These are phyloP conservation scores for Lycopodina hypogea DNA, from an alignment of 37 sponge, comb jelly and placozoan species.

Conservation along the genomic window DNA sequence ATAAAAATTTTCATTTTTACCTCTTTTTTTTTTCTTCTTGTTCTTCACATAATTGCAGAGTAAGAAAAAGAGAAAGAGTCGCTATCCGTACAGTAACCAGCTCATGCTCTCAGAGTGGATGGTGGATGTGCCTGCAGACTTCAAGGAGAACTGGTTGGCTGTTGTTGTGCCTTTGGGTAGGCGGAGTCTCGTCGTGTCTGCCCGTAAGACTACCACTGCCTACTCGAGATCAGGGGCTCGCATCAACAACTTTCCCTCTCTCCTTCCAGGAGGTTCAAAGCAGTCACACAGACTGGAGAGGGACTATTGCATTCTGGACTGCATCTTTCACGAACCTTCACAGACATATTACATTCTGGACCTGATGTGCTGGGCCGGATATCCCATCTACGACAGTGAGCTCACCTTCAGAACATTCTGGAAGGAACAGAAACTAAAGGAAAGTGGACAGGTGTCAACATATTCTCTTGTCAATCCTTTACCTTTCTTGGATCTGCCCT, in stretches of 20 bases:
- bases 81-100: conserved; percentile 78
- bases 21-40: no score
- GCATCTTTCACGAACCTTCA: conserved; percentile 62
- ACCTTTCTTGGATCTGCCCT: conserved; percentile 43
- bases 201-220: conserved; percentile 66
- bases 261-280: conserved; percentile 84
- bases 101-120: conserved; percentile 97
- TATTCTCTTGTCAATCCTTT: conserved; percentile 56
- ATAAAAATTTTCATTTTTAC: no score
- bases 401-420: conserved; percentile 62
- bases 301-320: conserved; percentile 82
- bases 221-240: conserved; percentile 75
- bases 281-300: neutral
- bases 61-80: neutral
- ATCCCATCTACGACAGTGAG: conserved; percentile 87
- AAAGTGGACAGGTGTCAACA: conserved; percentile 14
- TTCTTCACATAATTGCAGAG: no score
- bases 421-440: conserved; percentile 42
- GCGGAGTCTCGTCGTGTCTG: conserved; percentile 78
- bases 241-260: conserved; percentile 79
- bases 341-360: conserved; percentile 84
- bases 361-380: conserved; percentile 88
- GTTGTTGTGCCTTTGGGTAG: conserved; percentile 86
- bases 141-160: conserved; percentile 74
- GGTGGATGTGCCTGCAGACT: conserved; percentile 83